Conservation (phyloP, 2,888 invertebrate genomes). For the Morpho deidamia region DNA sequence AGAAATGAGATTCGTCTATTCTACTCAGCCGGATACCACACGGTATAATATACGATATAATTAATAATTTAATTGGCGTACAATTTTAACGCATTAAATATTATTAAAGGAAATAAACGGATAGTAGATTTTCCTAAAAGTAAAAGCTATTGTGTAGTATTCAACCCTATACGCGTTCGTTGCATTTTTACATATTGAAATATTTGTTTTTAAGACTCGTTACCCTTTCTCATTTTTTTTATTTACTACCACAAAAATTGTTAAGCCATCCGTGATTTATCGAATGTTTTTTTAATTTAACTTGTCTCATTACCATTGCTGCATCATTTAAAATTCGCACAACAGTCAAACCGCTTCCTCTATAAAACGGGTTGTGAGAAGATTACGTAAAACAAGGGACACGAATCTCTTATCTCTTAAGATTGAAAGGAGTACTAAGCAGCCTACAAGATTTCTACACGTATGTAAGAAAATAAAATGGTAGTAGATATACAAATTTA, state of each 20-base stretch:
- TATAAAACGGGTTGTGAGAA: conserved; percentile 61
- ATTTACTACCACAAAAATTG: conserved; percentile 59
- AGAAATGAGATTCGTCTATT: no score
- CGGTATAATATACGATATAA: no score
- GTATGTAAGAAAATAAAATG: conserved; percentile 28
- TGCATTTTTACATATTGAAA: conserved; percentile 55
- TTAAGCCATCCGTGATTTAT: conserved; percentile 47
- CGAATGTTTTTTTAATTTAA: conserved; percentile 64
- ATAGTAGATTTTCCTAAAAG: not conserved
- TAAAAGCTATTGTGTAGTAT: not conserved
- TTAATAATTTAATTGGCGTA: no score
- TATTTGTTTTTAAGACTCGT: conserved; percentile 70
- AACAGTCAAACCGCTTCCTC: conserved; percentile 44
- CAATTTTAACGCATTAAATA: no score
- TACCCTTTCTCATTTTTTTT: conserved; percentile 57
- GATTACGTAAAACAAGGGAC: conserved; percentile 75
- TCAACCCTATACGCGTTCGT: conserved; percentile 38
- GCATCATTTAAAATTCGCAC: conserved; percentile 47
- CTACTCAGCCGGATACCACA: no score
- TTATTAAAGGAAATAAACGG: no score
- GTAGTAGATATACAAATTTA: conserved; percentile 45
- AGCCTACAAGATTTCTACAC: conserved; percentile 71
- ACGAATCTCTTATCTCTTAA: conserved; percentile 73
- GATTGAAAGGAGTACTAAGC: conserved; percentile 76
- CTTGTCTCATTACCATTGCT: conserved; percentile 30